A percentile compares a stretch with the other conserved stretches of the same genome.
Evolutionary conservation across 2,797 vertebrate species (phyloP).

Genomic region (Gymnothorax reevesii): DNA sequence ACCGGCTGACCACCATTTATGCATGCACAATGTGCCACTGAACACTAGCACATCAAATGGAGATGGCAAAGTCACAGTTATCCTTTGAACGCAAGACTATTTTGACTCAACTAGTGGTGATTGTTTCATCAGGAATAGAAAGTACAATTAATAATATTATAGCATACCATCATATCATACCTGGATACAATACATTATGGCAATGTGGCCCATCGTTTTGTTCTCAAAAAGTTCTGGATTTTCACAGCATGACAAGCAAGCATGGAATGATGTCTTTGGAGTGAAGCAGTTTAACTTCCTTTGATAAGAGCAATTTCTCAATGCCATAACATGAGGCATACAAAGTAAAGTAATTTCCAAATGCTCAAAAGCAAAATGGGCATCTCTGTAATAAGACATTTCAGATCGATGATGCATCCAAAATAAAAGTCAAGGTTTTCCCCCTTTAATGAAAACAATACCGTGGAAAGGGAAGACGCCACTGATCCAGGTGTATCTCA

Average conservation of each 20-base stretch:
- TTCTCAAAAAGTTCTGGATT: background rate
- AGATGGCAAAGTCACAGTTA: background rate
- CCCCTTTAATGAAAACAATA: background rate
- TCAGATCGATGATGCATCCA: background rate
- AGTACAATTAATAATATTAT: too few relatives aligned
- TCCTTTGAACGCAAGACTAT: background rate
- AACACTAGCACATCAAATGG: background rate
- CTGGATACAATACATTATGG: too few relatives aligned
- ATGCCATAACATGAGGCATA: background rate
- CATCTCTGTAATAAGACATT: background rate
- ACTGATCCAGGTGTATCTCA: background rate
- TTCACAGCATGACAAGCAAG: background rate
- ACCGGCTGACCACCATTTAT: background rate
- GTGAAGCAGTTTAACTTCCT: background rate
- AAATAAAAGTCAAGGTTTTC: constrained; percentile 31
- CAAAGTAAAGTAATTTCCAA: background rate
- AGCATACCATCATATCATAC: too few relatives aligned
- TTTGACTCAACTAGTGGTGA: too few relatives aligned
- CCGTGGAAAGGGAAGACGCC: background rate
- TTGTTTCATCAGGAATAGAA: too few relatives aligned
- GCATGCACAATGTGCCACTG: background rate
- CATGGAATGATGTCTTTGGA: background rate
- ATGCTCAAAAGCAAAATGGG: background rate
- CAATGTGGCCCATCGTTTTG: too few relatives aligned
- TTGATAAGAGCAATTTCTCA: background rate